Evolutionary conservation across 2,113 vertebrate species (phyloP).

Genomic region (Bujurquina vittata): DNA sequence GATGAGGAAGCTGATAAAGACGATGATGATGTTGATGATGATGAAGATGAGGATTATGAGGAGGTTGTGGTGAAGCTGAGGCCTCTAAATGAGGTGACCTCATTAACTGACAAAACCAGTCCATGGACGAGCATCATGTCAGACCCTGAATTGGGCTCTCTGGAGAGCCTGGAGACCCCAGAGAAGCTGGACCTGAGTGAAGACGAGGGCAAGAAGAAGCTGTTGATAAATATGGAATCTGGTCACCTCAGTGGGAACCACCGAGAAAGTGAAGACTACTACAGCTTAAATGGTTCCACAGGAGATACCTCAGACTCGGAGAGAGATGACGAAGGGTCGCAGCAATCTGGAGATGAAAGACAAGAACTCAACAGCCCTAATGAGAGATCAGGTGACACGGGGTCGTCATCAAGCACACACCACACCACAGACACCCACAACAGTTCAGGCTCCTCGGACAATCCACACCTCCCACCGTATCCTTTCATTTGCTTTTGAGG

Average conservation of each 20-base stretch:
- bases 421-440: background rate
- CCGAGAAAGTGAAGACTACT: background rate
- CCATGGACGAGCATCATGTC: conserved; percentile 93
- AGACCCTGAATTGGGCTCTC: conserved; percentile 76
- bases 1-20: conserved; percentile 61
- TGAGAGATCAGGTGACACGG: background rate
- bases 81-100: conserved; percentile 90
- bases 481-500: conserved; percentile 71
- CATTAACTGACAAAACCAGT: conserved; percentile 88
- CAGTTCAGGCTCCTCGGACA: background rate
- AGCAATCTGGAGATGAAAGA: background rate
- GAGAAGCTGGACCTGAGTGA: conserved; percentile 43
- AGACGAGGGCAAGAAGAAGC: background rate
- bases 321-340: conserved; percentile 4
- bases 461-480: conserved; percentile 80
- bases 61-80: conserved; percentile 87
- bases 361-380: background rate
- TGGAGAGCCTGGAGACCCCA: conserved; percentile 59
- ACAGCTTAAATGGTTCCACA: conserved; percentile 30
- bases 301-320: conserved; percentile 35
- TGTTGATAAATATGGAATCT: background rate
- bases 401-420: background rate
- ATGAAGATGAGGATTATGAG: conserved; percentile 87
- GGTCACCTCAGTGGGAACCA: background rate
- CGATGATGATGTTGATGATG: too few relatives aligned